Base-by-base conservation (phyloP, 2,797 vertebrate genomes). In the Enteromius afrohamiltoni region DNA sequence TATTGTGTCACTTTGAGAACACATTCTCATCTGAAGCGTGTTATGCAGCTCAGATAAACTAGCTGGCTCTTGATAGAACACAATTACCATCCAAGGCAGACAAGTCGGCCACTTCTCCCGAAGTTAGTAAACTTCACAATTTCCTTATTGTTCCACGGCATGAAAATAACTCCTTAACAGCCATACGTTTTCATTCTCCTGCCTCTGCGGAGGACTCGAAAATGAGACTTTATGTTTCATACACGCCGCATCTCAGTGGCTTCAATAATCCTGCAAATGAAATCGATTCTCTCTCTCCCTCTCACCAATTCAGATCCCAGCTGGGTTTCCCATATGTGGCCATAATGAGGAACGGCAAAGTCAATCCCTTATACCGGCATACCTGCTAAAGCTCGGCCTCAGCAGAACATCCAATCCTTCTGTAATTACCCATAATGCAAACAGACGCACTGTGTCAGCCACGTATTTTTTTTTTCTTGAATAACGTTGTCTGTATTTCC, bases 211-310 rank as follows among this genome's bases (percentile, higher is more conserved):
- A 93, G 94, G 93, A 93, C 93, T 93, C 92, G 91, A 92, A 94
- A 94, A 95, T 94, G 93, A 95, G 94, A 93, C 93, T 94, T 94
- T 94, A 94, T 94, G 94, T 94, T 94, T 95, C 92, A 94, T 93
- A 95, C 92, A 92, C 92, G 92, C 91, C 84, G 92, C 93, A 94
- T 93, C 92, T 93, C 89, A 90, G 93, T 93, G 92, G 92, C 94
- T 93, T 94, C 93, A 94, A 94, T 95, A 95, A 95, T 95, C 94
- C 94, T 90, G 93, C 94, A 95, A 95, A 95, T 95, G 94, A 95
- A 95, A 95, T 95, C 93, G 94, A 95, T 95, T 95, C 93, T 94
- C 92, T 93, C 93, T 94, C 94, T 91, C 89, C 93, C 93, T 93
- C 92, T 93, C 87, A 94, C 92, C 94, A 94, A 95, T 95, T 94